These are phyloP conservation scores for Amazona finschi DNA, from an alignment of 2,797 vertebrate genomes.

Conservation along the genomic window DNA sequence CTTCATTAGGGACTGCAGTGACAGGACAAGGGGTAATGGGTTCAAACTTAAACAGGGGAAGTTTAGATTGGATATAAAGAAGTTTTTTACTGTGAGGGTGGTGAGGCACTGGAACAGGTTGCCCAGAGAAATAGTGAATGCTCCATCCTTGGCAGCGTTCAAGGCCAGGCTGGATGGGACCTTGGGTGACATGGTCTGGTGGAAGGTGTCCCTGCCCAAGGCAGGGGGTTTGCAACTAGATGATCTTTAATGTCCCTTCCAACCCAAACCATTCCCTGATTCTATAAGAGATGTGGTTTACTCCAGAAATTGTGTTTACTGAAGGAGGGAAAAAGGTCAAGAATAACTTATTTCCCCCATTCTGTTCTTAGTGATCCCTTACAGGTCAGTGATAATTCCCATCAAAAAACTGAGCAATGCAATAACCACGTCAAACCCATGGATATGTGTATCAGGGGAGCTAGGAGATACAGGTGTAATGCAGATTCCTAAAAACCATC, in stretches of 20 bases:
- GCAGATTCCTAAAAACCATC: conserved; percentile 93
- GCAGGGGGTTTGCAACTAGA: not conserved
- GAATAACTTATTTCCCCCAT: not conserved
- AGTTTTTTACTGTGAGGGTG: not conserved
- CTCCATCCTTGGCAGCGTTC: not conserved
- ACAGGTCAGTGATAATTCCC: conserved; percentile 92
- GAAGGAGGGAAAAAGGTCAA: fast-evolving
- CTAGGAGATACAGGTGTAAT: conserved; percentile 91
- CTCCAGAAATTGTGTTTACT: not conserved
- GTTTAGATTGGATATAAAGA: not conserved
- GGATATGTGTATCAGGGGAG: conserved; percentile 95
- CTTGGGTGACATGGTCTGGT: not conserved
- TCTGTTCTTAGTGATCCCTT: conserved; percentile 86
- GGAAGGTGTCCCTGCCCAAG: not conserved
- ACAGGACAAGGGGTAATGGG: not conserved
- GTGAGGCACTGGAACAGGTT: not conserved
- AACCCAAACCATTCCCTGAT: not conserved
- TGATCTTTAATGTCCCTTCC: not conserved
- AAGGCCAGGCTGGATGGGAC: not conserved
- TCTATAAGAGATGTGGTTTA: not conserved
- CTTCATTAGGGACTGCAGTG: not conserved
- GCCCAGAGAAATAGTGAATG: not conserved
- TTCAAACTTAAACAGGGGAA: not conserved
- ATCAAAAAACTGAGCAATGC: conserved; percentile 97
- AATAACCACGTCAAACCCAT: conserved; percentile 94